Percentiles rank a stretch among this genome's conserved stretches.
Evolutionary conservation across 2,888 invertebrate species (phyloP).

Genomic region (Drosophila fungiperda): DNA sequence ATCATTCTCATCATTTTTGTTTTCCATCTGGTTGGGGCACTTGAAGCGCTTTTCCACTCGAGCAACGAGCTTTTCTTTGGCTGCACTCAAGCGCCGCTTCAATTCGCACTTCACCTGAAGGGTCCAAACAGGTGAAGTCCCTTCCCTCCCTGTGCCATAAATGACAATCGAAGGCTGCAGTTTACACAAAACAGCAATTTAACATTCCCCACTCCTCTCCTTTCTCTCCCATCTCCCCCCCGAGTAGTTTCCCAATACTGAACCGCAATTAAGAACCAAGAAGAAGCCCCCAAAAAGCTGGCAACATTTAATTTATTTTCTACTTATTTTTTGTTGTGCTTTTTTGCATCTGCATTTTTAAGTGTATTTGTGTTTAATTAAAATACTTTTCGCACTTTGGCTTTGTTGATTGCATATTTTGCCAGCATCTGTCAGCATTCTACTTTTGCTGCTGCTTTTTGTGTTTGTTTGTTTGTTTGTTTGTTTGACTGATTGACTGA

Average conservation of each 20-base stretch:
- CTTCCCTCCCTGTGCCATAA: conserved; percentile 35
- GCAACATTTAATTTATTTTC: conserved; percentile 29
- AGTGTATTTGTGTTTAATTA: conserved; percentile 73
- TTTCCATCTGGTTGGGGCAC: conserved; percentile 46
- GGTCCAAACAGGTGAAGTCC: conserved; percentile 17
- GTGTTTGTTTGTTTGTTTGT: conserved; percentile 20
- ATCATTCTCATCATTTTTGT: conserved; percentile 58
- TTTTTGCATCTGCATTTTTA: conserved; percentile 33
- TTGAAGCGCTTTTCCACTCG: conserved; percentile 68
- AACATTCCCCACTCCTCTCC: not conserved
- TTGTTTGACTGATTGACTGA: conserved; percentile 48
- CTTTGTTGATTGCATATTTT: conserved; percentile 54
- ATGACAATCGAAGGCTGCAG: conserved; percentile 71
- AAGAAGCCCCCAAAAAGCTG: conserved; percentile 33
- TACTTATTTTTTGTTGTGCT: not conserved
- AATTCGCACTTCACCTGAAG: conserved; percentile 80
- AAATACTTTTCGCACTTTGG: conserved; percentile 68
- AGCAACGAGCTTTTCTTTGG: conserved; percentile 70
- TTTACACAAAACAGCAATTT: conserved; percentile 31
- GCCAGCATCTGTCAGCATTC: conserved; percentile 13
- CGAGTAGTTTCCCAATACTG: not conserved
- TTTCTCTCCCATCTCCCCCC: no score
- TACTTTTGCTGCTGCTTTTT: not conserved
- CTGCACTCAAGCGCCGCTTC: conserved; percentile 72
- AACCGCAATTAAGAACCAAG: conserved; percentile 43